Conservation (phyloP, 2,888 invertebrate species). For the Eupithecia abbreviata region DNA sequence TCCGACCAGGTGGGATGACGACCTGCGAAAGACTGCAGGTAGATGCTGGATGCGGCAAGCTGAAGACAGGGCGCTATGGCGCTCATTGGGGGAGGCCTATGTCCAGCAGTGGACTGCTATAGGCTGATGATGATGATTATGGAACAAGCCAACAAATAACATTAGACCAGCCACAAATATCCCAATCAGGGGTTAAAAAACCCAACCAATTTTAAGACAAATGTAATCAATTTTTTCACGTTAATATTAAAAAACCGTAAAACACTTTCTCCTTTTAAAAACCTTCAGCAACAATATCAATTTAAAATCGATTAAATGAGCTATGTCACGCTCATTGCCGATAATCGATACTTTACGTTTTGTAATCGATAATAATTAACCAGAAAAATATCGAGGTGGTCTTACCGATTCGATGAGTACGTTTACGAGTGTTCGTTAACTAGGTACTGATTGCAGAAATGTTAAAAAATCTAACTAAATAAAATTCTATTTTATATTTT, state of each 20-base stretch:
- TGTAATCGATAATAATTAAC: constrained; percentile 69
- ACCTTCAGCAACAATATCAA: constrained; percentile 21
- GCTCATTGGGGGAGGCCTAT: no score
- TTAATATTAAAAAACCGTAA: not conserved
- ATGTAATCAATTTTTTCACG: not conserved
- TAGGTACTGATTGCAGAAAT: constrained; percentile 42
- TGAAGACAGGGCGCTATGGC: no score
- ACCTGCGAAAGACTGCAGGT: no score
- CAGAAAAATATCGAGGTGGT: constrained; percentile 50
- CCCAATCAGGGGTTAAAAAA: not conserved
- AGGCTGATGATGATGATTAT: no score
- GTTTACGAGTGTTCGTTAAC: constrained; percentile 4
- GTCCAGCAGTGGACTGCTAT: no score
- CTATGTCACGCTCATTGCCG: constrained; percentile 49
- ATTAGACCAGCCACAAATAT: not conserved
- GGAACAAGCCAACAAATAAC: no score
- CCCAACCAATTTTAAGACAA: not conserved
- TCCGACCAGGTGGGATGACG: no score
- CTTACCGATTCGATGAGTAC: constrained; percentile 41
- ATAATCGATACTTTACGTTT: constrained; percentile 55
- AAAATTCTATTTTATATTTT: no score
- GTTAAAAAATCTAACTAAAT: no score
- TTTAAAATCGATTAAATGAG: constrained; percentile 47
- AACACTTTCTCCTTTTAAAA: constrained; percentile 2
- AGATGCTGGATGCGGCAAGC: no score